Percentiles rank a stretch among this genome's conserved stretches.
These are phyloP conservation scores for Tethea ocularis DNA, from an alignment of 2,888 invertebrate species.

Conservation along the genomic window DNA sequence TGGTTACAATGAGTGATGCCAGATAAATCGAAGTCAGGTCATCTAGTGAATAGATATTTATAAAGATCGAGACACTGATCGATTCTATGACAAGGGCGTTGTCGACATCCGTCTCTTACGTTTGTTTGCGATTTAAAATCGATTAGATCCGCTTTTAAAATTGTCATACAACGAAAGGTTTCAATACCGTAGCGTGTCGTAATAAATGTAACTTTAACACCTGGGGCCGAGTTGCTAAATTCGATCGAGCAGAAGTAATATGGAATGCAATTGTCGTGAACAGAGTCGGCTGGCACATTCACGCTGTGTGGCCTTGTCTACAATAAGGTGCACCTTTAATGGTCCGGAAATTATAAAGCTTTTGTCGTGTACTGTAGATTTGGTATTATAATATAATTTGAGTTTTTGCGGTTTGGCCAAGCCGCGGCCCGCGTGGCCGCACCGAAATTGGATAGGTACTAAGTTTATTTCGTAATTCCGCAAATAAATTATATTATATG, in stretches of 20 bases:
- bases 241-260: slow-evolving; percentile 56
- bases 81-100: slow-evolving; percentile 70
- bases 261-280: slow-evolving; percentile 75
- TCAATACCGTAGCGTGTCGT: slow-evolving; percentile 43
- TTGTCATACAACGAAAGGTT: slow-evolving; percentile 60
- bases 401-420: slow-evolving; percentile 53
- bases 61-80: slow-evolving; percentile 38
- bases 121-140: slow-evolving; percentile 64
- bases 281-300: slow-evolving; percentile 54
- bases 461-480: slow-evolving; percentile 45
- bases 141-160: slow-evolving; percentile 77
- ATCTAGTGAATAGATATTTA: slow-evolving; percentile 35
- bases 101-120: slow-evolving; percentile 69
- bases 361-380: slow-evolving; percentile 60
- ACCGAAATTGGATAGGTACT: slow-evolving; percentile 49
- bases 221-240: slow-evolving; percentile 59
- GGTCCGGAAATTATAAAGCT: slow-evolving; percentile 74
- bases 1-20: slow-evolving; percentile 7
- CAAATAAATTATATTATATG: slow-evolving; percentile 35
- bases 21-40: slow-evolving; percentile 21
- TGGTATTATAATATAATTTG: slow-evolving; percentile 40
- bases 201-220: slow-evolving; percentile 60
- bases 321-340: slow-evolving; percentile 66
- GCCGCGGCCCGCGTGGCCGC: slow-evolving; percentile 25
- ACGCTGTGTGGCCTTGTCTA: slow-evolving; percentile 67